phyloP scores from a whole-genome alignment of 2,888 invertebrate genomes.

The Mycalesis mineus region DNA sequence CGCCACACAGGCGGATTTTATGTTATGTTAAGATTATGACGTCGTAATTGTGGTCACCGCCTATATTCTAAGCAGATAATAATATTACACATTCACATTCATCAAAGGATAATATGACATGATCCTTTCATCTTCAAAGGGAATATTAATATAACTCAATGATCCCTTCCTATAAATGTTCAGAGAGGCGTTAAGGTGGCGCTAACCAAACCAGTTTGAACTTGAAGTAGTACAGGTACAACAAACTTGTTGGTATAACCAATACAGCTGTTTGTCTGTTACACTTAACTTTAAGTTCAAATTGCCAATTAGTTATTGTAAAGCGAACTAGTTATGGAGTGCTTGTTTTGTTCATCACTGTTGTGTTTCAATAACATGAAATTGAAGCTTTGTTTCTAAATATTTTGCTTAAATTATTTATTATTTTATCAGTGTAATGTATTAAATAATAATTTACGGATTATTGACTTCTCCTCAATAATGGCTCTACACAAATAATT shows the following conservation, averaged over 20 bases:
- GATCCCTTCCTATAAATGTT: constrained; percentile 53
- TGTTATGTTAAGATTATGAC: too few relatives aligned
- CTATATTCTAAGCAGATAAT: neutral
- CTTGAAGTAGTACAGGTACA: constrained; percentile 50
- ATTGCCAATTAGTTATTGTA: constrained; percentile 29
- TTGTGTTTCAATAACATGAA: neutral
- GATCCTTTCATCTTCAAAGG: constrained; percentile 24
- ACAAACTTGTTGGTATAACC: constrained; percentile 52
- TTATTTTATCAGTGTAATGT: neutral
- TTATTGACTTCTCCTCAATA: too few relatives aligned
- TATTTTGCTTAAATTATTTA: neutral
- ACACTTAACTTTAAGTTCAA: constrained; percentile 29
- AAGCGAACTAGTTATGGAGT: constrained; percentile 12
- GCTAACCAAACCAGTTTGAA: constrained; percentile 65
- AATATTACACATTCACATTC: constrained; percentile 1
- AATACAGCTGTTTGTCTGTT: constrained; percentile 43
- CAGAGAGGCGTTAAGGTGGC: constrained; percentile 51
- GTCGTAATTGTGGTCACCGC: too few relatives aligned
- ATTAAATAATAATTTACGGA: too few relatives aligned
- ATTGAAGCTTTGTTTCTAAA: neutral
- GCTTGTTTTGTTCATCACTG: constrained; percentile 4
- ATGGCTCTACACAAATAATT: too few relatives aligned
- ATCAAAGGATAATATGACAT: constrained; percentile 14
- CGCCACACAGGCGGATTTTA: too few relatives aligned
- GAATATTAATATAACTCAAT: constrained; percentile 29